A percentile compares a stretch with the other conserved stretches of the same genome.
These are phyloP conservation scores for Oreortyx pictus DNA, from an alignment of 2,797 vertebrate species.

Conservation along the genomic window DNA sequence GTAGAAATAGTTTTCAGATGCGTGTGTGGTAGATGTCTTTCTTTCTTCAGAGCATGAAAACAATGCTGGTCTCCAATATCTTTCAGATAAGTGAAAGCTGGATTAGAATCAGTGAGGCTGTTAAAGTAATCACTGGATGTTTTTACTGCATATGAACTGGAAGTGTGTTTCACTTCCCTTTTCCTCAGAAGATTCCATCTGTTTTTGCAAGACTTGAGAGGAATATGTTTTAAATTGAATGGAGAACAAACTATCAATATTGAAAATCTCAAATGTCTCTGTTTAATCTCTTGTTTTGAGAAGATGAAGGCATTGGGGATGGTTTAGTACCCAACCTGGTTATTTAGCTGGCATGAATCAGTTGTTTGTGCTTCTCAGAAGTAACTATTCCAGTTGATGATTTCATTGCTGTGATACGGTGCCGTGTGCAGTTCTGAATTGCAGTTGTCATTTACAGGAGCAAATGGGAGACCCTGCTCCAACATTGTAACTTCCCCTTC, in stretches of 20 bases:
- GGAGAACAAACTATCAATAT: not conserved
- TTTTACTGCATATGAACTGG: not conserved
- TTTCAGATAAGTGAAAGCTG: not conserved
- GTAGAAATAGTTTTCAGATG: not conserved
- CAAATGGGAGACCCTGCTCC: not conserved
- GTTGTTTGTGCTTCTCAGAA: not conserved
- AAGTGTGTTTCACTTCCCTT: conserved; percentile 1
- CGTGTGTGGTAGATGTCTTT: not conserved
- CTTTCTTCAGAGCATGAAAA: not conserved
- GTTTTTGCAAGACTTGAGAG: not conserved
- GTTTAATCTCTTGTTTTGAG: not conserved
- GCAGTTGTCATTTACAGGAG: not conserved
- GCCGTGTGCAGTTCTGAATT: not conserved
- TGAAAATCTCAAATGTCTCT: not conserved
- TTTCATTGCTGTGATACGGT: not conserved
- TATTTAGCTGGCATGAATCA: not conserved
- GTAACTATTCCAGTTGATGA: not conserved
- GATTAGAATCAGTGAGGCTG: not conserved
- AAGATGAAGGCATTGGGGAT: not conserved
- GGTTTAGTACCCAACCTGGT: not conserved
- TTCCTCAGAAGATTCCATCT: not conserved
- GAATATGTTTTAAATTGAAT: not conserved
- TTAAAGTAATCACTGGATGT: not conserved
- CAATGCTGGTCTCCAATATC: not conserved
- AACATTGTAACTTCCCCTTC: not conserved